Evolutionary conservation across 2,113 vertebrate genomes (phyloP), one percentile per base, ranked within the genome.

Genomic region (Eclectus roratus): DNA sequence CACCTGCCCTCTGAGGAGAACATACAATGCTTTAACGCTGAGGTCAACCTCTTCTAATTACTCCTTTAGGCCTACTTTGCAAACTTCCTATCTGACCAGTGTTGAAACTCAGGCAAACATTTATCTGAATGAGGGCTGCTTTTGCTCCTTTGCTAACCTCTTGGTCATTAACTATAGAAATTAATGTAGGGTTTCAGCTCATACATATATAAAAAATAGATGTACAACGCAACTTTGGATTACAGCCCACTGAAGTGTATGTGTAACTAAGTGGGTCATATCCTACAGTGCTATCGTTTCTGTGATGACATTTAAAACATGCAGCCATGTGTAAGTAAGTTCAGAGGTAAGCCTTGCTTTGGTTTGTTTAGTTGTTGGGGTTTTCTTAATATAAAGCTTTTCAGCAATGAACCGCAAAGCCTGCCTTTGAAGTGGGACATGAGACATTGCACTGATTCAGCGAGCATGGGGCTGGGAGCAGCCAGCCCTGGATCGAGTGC

Each of bases 361-460:
- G 43, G 6, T 39, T 74, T 25, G 17, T 7, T 28, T 39, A 19
- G 49, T 18, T 64, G 13, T 70, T 53, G 61, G 23, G 17, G 4
- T 35, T 53, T 63, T 65, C 33, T 13, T 25, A 41, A 25, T 6
- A 27, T 58, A 73, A 66, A 33, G 11, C 50, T 84, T 78, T 78
- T 74, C 72, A 84, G 43, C 61, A 69, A 25, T 5, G 28, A 70
- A 49, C 28, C 3, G 1, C 47, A 47, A 28, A 58, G 50, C 47
- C 69, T 39, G 80, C 20, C 43, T 78, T 55, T 73, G 86, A 15
- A 66, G 53, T 64, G 33, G 31, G 55, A 58, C 33, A 58, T n/a
- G 20, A 13, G 0, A 11, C 1, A 2, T 11, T 11, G 13, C 56
- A 10, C 11, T 0, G 25, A 5, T 20, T 31, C 16, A 17, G 76